phyloP scores from a whole-genome alignment of 1,140 invertebrate species.

The Trichogramma pretiosum region DNA sequence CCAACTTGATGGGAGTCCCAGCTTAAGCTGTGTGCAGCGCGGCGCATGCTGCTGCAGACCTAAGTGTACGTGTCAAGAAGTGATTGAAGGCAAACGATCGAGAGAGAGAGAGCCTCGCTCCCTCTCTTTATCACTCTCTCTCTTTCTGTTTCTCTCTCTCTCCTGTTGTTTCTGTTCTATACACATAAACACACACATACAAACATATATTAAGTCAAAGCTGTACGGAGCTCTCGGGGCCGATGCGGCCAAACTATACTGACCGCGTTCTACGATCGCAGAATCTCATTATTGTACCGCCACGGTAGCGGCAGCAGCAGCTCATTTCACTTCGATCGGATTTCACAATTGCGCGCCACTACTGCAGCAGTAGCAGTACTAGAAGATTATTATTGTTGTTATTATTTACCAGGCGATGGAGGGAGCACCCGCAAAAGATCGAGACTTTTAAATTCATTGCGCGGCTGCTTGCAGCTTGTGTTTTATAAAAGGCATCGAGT shows the following conservation, averaged over 20 bases:
- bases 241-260: too few relatives aligned
- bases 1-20: conserved; percentile 19
- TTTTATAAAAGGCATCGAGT: conserved; percentile 21
- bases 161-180: too few relatives aligned
- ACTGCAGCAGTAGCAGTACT: not conserved
- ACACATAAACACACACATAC: too few relatives aligned
- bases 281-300: too few relatives aligned
- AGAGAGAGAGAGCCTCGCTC: conserved; percentile 7
- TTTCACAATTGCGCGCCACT: conserved; percentile 36
- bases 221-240: too few relatives aligned
- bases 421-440: conserved; percentile 6
- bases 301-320: too few relatives aligned
- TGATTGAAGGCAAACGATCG: conserved; percentile 41
- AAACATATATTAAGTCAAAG: too few relatives aligned
- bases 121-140: conserved; percentile 32
- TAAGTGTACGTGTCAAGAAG: conserved; percentile 42
- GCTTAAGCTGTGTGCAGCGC: not conserved
- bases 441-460: conserved; percentile 9
- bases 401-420: conserved; percentile 4
- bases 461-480: not conserved
- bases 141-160: not conserved
- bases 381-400: too few relatives aligned
- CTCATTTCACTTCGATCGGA: conserved; percentile 37
- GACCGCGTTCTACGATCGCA: too few relatives aligned
- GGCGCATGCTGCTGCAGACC: conserved; percentile 31